These are phyloP conservation scores for Drosophila sturtevanti DNA, from an alignment of 1,140 invertebrate species.

Conservation along the genomic window DNA sequence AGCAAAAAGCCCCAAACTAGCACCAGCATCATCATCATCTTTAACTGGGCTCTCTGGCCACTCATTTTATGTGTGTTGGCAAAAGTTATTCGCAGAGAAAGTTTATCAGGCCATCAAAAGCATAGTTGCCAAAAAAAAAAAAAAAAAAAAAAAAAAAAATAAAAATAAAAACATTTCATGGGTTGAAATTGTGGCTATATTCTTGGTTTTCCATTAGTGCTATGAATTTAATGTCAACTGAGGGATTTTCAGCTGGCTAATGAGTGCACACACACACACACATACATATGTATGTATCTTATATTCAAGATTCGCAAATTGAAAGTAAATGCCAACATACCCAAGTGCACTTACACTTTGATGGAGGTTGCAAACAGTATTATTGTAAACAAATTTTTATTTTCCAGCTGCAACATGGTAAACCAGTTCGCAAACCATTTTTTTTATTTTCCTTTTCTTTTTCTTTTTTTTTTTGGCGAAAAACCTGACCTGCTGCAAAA, in stretches of 20 bases:
- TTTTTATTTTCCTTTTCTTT: neutral
- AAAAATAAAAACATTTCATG: conserved; percentile 4
- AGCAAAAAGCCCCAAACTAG: conserved; percentile 37
- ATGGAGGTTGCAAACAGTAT: conserved; percentile 38
- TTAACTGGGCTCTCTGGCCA: conserved; percentile 25
- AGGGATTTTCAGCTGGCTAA: conserved; percentile 25
- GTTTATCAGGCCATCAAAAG: conserved; percentile 59
- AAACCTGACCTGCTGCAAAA: conserved; percentile 62
- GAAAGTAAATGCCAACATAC: conserved; percentile 63
- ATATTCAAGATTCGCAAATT: conserved; percentile 15
- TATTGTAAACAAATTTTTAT: conserved; percentile 71
- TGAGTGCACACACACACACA: conserved; percentile 20
- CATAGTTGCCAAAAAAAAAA: conserved; percentile 51
- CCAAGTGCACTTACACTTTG: conserved; percentile 59
- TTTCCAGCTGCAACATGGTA: conserved; percentile 53
- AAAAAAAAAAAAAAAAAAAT: conserved; percentile 15
- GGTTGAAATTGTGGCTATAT: conserved; percentile 21
- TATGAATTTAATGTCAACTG: conserved; percentile 45
- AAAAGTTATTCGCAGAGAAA: conserved; percentile 71
- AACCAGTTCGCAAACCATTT: conserved; percentile 52
- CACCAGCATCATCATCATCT: conserved; percentile 32
- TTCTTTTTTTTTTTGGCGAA: neutral
- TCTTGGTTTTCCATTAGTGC: conserved; percentile 33
- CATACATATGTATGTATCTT: neutral
- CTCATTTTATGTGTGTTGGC: conserved; percentile 37